Base-by-base conservation (phyloP, 2,888 invertebrate genomes). In the Dione vanillae region DNA sequence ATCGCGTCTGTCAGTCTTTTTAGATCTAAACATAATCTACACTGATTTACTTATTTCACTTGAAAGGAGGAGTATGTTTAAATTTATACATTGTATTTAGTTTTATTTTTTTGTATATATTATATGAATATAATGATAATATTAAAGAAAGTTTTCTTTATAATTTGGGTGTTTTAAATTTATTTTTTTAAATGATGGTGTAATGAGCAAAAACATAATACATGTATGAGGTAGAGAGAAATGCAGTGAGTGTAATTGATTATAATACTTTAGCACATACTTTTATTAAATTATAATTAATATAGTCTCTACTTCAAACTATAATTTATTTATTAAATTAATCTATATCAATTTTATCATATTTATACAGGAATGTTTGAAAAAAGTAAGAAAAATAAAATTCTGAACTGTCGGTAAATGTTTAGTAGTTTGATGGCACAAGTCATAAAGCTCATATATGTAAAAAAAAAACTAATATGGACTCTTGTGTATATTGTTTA, bases 331-430 rank as follows among this genome's bases (percentile, higher is more conserved):
- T 64, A n/a, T n/a, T n/a, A n/a, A n/a, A n/a, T n/a, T 47, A 16
- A 40, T 3, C 8, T 37, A 65, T 59, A 37, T 62, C 27, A 49
- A 56, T 58, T 35, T 45, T 54, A 64, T 37, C 56, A 54, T 70
- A 20, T 85, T 86, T 87, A 78, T 85, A 88, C 82, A 86, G 90
- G 90, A 90, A 90, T 90, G 90, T 90, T 79, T 80, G 79, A 37
- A 47, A 37, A 37, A 47, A 49, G 47, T 27, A 16, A 16, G 47
- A 19, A 35, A 62, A n/a, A n/a, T 19, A 35, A 62, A 45, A 61
- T 27, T 45, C 35, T 11, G 12, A 37, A 47, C 41, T 59, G 59
- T 43, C 20, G 0, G 5, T 27, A 27, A 61, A 61, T n/a, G 12
- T 40, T 58, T 12, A n/a, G n/a, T 61, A 19, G 35, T 47, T 37